Evolutionary conservation across 2,888 invertebrate genomes (phyloP), one percentile per base, ranked within the genome.

Genomic region (Andrena trimmerana): DNA sequence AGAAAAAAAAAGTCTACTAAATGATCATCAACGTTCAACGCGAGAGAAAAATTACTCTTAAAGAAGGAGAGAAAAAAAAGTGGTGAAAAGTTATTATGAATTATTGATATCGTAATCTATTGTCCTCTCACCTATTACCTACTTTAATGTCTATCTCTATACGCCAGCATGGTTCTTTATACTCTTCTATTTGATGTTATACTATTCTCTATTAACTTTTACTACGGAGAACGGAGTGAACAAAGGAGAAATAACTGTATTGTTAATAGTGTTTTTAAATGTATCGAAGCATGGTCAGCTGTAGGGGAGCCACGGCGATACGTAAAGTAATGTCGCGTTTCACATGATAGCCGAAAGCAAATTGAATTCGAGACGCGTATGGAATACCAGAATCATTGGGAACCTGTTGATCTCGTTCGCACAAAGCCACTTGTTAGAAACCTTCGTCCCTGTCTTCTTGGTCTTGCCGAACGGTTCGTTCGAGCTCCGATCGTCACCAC

Each of bases 141-240:
- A 93, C 91, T 92, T 93, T 92, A 93, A 93, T 93, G 92, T 93
- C 93, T 92, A 93, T 92, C 92, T 93, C 92, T 93, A 90, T 92
- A 93, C 90, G 90, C 90, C 90, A 91, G 91, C 92, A 93, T 93
- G 91, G 91, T 91, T 92, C 92, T 92, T 93, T 92, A 92, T 91
- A 93, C 92, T 92, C 92, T 92, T 93, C 92, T 92, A 93, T 93
- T 94, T 88, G 91, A 93, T 93, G 93, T 92, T 91, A 92, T 88
- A 88, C 90, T 92, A 92, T 93, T 91, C 91, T 90, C 91, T 92
- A 92, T 91, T 90, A 90, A 92, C 91, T 92, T 93, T 90, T 92
- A 94, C 92, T 90, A 91, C 91, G 89, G 42, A 74, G 52, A 69
- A 60, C 33, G 48, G 66, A 54, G 54, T 27, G 16, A 67, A 62